Evolutionary conservation across 2,113 vertebrate species (phyloP).

Genomic region (Pleuronectes platessa): DNA sequence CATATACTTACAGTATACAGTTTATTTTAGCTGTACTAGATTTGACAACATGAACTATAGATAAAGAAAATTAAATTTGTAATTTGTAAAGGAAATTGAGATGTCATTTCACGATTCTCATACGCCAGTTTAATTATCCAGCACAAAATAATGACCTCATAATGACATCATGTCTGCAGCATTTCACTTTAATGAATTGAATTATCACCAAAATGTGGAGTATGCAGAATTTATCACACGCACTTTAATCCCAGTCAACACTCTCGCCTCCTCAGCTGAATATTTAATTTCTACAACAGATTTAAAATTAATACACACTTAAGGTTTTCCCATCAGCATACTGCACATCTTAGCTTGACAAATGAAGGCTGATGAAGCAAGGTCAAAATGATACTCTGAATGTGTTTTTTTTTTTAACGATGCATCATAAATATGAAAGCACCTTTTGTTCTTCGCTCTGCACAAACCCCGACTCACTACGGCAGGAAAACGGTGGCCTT

Average conservation of each 20-base stretch:
- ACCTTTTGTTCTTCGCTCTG: slow-evolving; percentile 39
- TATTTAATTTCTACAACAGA: slow-evolving; percentile 20
- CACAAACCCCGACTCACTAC: slow-evolving; percentile 33
- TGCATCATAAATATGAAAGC: slow-evolving; percentile 48
- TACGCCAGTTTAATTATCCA: slow-evolving; percentile 10
- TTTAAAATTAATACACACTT: slow-evolving; percentile 3
- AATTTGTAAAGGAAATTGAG: background rate
- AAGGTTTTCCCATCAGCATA: background rate
- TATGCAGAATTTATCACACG: slow-evolving; percentile 10
- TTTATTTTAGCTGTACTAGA: too few species aligned
- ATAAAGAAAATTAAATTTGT: too few species aligned
- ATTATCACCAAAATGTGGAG: slow-evolving; percentile 7
- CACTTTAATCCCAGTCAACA: slow-evolving; percentile 12
- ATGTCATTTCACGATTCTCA: background rate
- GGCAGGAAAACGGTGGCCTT: slow-evolving; percentile 54
- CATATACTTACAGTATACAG: too few species aligned
- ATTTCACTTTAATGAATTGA: slow-evolving; percentile 8
- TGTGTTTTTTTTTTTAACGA: slow-evolving; percentile 12
- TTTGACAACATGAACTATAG: too few species aligned
- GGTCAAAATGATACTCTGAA: slow-evolving; percentile 14
- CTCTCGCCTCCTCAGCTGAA: background rate
- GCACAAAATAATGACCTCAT: slow-evolving; percentile 15
- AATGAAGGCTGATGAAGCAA: slow-evolving; percentile 24
- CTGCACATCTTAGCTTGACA: slow-evolving; percentile 17
- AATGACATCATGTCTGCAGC: slow-evolving; percentile 37